Base-by-base conservation (phyloP, 2,797 vertebrate genomes). In the Argyrosomus regius region DNA sequence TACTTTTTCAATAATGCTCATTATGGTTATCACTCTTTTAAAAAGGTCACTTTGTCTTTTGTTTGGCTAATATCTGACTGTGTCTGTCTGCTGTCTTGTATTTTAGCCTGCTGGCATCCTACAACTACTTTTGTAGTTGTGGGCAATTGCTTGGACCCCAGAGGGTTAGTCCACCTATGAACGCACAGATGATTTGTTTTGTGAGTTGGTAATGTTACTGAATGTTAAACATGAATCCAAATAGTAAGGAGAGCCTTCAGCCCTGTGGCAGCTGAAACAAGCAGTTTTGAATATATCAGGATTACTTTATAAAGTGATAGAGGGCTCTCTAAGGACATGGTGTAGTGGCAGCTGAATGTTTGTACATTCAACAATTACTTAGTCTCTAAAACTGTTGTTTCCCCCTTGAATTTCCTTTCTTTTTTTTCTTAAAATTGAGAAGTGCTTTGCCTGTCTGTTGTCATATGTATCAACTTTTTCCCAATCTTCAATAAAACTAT, bases 321-420 rank as follows among this genome's bases (percentile, higher is more conserved):
- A 61, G 17, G 45, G 8, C 10, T 41, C 20, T 20, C 17, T 20
- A 18, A 14, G 35, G 26, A 31, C 3, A 6, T 31, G 3, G 58
- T 41, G 35, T 14, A n/a, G 1, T 20, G 17, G 11, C 17, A 31
- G 12, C 12, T 52, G 28, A 48, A 22, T 50, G 17, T 50, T 66
- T 66, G 20, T n/a, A 57, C 66, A 56, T 46, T 69, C 6, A 26
- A 31, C 41, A 69, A 14, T 56, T 20, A 14, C 43, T 31, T 64
- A 20, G 8, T 24, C 45, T 49, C 45, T 11, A 4, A 64, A 31
- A 20, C 28, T 9, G 9, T 43, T 24, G 39, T 12, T 48, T 48
- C 20, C 5, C 3, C 3, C 0, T 16, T 24, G 4, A 4, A n/a
- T 43, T 43, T 31, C 1, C 6, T 5, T 65, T 8, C 4, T 39